These are phyloP conservation scores for Buathra laborator DNA, from an alignment of 2,888 invertebrate species.

Conservation along the genomic window DNA sequence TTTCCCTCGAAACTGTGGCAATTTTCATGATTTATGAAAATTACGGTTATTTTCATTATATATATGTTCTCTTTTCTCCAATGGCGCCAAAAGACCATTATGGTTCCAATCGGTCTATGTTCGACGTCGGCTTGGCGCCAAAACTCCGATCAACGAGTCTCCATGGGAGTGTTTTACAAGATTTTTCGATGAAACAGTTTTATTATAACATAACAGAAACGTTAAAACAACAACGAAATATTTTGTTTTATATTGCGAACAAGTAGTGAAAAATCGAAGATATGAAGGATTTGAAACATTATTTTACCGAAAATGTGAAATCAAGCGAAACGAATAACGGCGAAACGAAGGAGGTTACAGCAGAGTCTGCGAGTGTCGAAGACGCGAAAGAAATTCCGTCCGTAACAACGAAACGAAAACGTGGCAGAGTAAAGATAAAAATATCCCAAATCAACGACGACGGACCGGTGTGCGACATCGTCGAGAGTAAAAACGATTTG, in stretches of 20 bases:
- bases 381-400: background rate
- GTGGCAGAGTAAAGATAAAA: constrained; percentile 77
- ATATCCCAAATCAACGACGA: constrained; percentile 71
- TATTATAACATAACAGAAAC: background rate
- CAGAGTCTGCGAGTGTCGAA: constrained; percentile 44
- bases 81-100: background rate
- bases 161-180: background rate
- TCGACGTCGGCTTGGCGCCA: constrained; percentile 63
- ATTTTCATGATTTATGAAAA: background rate
- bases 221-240: background rate
- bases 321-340: constrained; percentile 52
- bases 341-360: constrained; percentile 61
- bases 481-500: constrained; percentile 74
- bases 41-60: background rate
- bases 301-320: constrained; percentile 76
- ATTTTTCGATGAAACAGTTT: background rate
- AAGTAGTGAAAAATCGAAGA: constrained; percentile 36
- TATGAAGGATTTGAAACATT: constrained; percentile 80
- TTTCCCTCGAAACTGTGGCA: background rate
- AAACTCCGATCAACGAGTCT: constrained; percentile 57
- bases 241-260: no score
- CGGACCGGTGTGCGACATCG: constrained; percentile 72
- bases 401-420: constrained; percentile 64
- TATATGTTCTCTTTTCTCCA: background rate
- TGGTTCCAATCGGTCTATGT: no score